Evolutionary conservation across 2,797 vertebrate species (phyloP).

Genomic region (Phalanger gymnotis): DNA sequence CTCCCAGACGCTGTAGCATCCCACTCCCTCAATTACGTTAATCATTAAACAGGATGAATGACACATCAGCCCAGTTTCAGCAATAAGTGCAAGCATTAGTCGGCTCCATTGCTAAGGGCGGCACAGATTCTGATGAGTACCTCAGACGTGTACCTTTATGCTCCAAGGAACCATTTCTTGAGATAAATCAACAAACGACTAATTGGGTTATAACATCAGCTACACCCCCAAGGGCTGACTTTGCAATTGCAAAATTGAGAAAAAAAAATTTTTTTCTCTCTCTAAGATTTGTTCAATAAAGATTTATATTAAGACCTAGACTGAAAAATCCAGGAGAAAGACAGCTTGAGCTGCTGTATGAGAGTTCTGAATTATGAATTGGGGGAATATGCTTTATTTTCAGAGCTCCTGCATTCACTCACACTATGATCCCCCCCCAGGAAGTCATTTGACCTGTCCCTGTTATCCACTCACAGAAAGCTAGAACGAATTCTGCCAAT

Average conservation of each 20-base stretch:
- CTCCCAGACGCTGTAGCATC: background rate
- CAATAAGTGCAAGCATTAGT: slow-evolving; percentile 1
- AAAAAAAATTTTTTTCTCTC: slow-evolving; percentile 1
- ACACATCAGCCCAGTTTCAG: slow-evolving; percentile 42
- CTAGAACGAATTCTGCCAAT: slow-evolving; percentile 66
- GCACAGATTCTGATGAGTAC: background rate
- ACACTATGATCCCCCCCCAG: background rate
- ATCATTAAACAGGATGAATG: slow-evolving; percentile 70
- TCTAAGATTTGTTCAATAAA: slow-evolving; percentile 66
- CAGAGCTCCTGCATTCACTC: slow-evolving; percentile 15
- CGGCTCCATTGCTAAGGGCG: slow-evolving; percentile 28
- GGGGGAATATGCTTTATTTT: slow-evolving; percentile 11
- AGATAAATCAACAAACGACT: slow-evolving; percentile 61
- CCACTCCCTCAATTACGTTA: slow-evolving; percentile 48
- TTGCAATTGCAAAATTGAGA: slow-evolving; percentile 53
- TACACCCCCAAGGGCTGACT: slow-evolving; percentile 47
- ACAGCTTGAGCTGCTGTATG: slow-evolving; percentile 35
- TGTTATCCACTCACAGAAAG: slow-evolving; percentile 48
- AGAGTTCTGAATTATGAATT: slow-evolving; percentile 44
- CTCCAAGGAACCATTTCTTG: slow-evolving; percentile 45
- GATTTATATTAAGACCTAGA: slow-evolving; percentile 41
- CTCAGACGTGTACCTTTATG: slow-evolving; percentile 45
- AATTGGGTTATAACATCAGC: slow-evolving; percentile 60
- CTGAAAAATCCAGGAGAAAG: slow-evolving; percentile 29
- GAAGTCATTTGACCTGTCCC: slow-evolving; percentile 1